These are phyloP conservation scores for Diceros bicornis DNA, from an alignment of 2,797 vertebrate species.

Conservation along the genomic window DNA sequence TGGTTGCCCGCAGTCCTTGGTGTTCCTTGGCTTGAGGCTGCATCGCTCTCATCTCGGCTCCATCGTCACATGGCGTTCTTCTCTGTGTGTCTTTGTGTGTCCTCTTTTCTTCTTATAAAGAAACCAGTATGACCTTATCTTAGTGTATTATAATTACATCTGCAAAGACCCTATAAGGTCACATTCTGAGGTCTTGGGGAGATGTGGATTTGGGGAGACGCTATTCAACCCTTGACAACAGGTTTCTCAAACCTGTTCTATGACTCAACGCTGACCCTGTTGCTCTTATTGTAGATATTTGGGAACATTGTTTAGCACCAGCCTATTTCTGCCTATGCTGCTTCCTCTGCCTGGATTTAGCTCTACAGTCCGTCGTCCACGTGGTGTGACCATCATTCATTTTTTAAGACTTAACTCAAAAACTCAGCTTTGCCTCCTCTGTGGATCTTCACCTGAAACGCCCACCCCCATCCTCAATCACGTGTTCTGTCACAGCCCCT, in stretches of 20 bases:
- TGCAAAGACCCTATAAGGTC: not conserved
- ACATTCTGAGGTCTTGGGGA: not conserved
- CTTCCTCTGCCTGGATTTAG: not conserved
- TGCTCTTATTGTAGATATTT: accelerated
- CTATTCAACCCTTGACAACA: accelerated
- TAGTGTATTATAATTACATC: not conserved
- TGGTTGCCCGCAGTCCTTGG: accelerated
- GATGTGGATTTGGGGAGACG: not conserved
- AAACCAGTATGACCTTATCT: not conserved
- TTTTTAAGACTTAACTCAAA: not conserved
- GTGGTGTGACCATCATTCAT: not conserved
- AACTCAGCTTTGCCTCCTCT: not conserved
- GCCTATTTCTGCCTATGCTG: not conserved
- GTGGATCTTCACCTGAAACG: not conserved
- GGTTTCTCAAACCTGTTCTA: not conserved
- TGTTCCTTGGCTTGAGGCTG: accelerated
- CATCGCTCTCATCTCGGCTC: not conserved
- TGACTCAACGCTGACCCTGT: not conserved
- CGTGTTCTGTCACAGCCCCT: not conserved
- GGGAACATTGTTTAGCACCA: not conserved
- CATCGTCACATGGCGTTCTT: accelerated
- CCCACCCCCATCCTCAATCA: accelerated
- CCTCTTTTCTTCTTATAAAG: not conserved
- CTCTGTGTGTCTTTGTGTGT: not conserved
- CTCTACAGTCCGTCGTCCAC: not conserved